Conservation (phyloP, 2,888 invertebrate species). For the Philonicus albiceps region DNA sequence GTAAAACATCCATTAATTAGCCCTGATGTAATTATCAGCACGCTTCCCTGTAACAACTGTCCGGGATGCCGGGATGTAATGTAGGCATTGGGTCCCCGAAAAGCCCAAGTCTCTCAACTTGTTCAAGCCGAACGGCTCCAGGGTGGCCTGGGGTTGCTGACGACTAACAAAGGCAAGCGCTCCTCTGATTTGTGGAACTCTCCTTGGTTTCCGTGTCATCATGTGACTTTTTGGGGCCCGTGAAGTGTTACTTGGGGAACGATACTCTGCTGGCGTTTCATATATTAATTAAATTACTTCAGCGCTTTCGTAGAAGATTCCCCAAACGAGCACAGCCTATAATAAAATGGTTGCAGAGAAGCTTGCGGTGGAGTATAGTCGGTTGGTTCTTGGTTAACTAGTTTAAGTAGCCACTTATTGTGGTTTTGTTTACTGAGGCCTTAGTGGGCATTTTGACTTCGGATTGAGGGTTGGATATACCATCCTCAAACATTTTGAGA, state of each 20-base stretch:
- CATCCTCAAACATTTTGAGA: neutral
- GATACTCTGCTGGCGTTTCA: neutral
- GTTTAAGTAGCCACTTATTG: neutral
- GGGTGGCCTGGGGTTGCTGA: neutral
- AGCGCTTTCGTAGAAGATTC: neutral
- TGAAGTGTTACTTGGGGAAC: neutral
- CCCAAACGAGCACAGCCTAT: neutral
- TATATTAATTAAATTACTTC: neutral
- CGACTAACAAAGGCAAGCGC: neutral
- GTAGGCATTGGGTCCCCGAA: neutral
- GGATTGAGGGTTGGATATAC: neutral
- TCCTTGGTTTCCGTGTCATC: neutral
- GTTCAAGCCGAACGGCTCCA: neutral
- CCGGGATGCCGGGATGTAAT: neutral
- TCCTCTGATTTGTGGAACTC: neutral
- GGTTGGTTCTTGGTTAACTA: neutral
- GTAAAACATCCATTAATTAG: constrained; percentile 47
- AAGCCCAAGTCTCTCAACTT: neutral
- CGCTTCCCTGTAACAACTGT: constrained; percentile 9
- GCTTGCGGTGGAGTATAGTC: neutral
- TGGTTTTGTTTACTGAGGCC: neutral
- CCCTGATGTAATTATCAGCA: constrained; percentile 44
- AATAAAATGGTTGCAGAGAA: neutral
- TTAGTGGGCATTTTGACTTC: neutral
- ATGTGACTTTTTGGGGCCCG: neutral